Percentiles rank a stretch among this genome's conserved stretches.
Conservation (phyloP, 2,888 invertebrate genomes). For the Zhengitettix transpicula region DNA sequence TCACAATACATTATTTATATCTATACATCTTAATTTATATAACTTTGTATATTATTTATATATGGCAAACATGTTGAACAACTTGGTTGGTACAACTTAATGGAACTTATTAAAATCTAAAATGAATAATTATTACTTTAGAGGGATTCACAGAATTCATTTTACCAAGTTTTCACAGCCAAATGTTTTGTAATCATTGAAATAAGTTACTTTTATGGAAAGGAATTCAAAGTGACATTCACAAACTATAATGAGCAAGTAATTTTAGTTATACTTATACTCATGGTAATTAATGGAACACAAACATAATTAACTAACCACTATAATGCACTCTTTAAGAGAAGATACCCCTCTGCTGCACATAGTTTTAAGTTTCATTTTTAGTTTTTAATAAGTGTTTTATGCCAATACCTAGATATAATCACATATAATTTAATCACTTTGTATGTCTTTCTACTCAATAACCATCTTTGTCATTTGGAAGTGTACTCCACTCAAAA, state of each 20-base stretch:
- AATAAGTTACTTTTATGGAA: neutral
- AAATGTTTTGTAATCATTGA: neutral
- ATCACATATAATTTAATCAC: neutral
- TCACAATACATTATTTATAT: neutral
- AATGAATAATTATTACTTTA: neutral
- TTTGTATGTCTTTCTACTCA: neutral
- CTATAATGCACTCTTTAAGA: no score
- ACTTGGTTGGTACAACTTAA: neutral
- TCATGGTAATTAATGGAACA: no score
- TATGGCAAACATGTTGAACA: neutral
- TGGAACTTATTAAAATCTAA: neutral
- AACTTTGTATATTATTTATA: neutral
- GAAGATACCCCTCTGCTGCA: no score
- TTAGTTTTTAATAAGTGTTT: neutral
- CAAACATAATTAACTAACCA: no score
- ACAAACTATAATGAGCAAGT: no score
- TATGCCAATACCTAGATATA: neutral
- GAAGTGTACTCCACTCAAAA: neutral
- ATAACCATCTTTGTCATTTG: slow-evolving; percentile 7
- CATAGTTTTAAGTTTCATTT: neutral
- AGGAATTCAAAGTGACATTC: neutral
- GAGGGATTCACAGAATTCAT: neutral
- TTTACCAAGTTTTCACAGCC: neutral
- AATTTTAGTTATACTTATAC: no score
- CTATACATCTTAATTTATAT: neutral